Evolutionary conservation across 2,888 invertebrate species (phyloP).

Genomic region (Xylocampa areola): DNA sequence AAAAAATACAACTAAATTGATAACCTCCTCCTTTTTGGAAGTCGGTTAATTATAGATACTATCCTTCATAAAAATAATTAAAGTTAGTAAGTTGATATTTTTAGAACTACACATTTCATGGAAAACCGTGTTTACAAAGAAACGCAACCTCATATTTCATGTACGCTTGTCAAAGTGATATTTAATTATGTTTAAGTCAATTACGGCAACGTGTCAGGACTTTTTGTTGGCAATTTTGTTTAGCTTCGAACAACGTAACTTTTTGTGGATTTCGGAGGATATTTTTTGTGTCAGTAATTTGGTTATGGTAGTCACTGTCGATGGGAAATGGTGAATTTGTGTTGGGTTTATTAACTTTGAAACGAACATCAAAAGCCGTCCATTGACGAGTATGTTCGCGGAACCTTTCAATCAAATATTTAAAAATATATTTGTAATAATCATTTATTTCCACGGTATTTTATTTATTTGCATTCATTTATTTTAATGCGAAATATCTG

Average conservation of each 20-base stretch:
- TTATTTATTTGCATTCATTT: too few relatives aligned
- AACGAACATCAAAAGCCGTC: neutral
- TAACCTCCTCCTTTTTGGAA: too few relatives aligned
- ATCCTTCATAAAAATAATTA: neutral
- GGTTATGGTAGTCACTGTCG: conserved; percentile 21
- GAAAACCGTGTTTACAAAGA: neutral
- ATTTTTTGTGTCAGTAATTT: conserved; percentile 40
- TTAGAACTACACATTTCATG: neutral
- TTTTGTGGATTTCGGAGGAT: conserved; percentile 19
- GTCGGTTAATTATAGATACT: too few relatives aligned
- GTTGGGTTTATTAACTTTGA: neutral
- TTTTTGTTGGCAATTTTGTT: conserved; percentile 27
- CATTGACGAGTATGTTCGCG: neutral
- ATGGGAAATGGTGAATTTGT: conserved; percentile 6
- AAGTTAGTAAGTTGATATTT: neutral
- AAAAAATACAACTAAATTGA: too few relatives aligned
- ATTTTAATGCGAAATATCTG: too few relatives aligned
- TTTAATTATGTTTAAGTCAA: conserved; percentile 39
- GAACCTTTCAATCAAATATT: neutral
- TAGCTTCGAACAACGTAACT: conserved; percentile 23
- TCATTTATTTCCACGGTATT: neutral
- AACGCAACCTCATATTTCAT: neutral
- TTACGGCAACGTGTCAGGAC: conserved; percentile 26
- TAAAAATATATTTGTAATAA: neutral
- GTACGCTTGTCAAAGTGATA: conserved; percentile 11